Evolutionary conservation across 2,888 invertebrate species (phyloP), one percentile per base, ranked within the genome.

Genomic region (Philopedon plagiatum): DNA sequence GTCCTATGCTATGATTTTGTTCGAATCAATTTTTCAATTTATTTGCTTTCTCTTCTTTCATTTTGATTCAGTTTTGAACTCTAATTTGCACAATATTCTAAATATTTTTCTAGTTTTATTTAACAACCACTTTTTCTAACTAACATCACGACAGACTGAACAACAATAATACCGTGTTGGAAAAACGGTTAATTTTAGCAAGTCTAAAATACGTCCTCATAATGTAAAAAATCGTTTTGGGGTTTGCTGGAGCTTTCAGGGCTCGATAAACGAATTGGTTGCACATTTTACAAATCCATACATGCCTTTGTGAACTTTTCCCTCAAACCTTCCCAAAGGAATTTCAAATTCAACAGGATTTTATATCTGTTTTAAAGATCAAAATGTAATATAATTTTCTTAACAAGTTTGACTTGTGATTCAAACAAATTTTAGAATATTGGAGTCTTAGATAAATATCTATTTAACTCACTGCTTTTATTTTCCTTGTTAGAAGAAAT

Each of bases 301-400:
- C 19, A 62, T 62, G 32, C 32, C 61, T 62, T 62, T 62, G 61
- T 62, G 61, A 62, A 41, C 19, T 46, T 62, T 62, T 29, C 58
- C 23, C 19, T 37, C 26, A 66, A 56, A 41, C 23, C 41, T 66
- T 11, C 66, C 32, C 58, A 66, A 46, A 57, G 58, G 58, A 21
- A 57, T 66, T 66, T 32, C 26, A 62, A 26, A 62, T 62, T 62
- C 46, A 62, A 62, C 61, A 46, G 29, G 61, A 62, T 62, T 62
- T 62, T 46, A 18, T 46, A 62, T 26, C 41, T 56, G 44, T 44
- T 44, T 66, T 57, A 46, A 49, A 56, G 57, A 65, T 65, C 57
- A 65, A 65, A 65, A 54, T 56, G 56, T 54, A 54, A 66, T 58
- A 58, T 57, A 58, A 46, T 66, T 58, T 60, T 66, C 49, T 49